A percentile compares a stretch with the other conserved stretches of the same genome.
phyloP scores from a whole-genome alignment of 2,888 invertebrate genomes.

The Oxycera nigricornis region DNA sequence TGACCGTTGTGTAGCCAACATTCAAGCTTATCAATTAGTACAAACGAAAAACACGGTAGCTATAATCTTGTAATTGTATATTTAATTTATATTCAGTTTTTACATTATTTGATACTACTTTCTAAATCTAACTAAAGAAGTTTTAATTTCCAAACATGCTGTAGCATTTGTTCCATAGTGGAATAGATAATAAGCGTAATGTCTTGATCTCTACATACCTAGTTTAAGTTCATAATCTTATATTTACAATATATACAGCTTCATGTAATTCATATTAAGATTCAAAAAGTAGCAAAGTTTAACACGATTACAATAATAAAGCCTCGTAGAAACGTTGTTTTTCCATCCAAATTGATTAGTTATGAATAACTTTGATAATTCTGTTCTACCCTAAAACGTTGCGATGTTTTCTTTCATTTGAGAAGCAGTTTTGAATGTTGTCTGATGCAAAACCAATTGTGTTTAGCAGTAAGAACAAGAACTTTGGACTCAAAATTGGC shows the following conservation, averaged over 20 bases:
- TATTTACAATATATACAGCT: conserved; percentile 33
- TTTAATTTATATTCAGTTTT: conserved; percentile 32
- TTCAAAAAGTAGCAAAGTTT: conserved; percentile 9
- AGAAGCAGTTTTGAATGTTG: not conserved
- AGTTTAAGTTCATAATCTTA: conserved; percentile 13
- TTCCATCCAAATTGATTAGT: not conserved
- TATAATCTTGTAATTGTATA: too few species aligned
- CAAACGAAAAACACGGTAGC: too few species aligned
- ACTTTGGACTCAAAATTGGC: not conserved
- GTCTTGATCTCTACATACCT: conserved; percentile 16
- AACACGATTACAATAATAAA: not conserved
- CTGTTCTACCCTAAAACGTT: not conserved
- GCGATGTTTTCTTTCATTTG: too few species aligned
- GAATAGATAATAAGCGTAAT: conserved; percentile 31
- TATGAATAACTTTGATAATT: too few species aligned
- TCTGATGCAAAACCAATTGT: not conserved
- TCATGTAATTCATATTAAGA: not conserved
- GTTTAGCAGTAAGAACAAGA: not conserved
- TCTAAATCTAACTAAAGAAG: conserved; percentile 13
- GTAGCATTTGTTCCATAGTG: conserved; percentile 23
- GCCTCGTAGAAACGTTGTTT: not conserved
- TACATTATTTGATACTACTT: conserved; percentile 15
- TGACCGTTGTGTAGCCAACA: too few species aligned
- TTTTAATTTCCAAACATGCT: conserved; percentile 17
- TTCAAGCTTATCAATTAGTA: too few species aligned